Base-by-base conservation (phyloP, 2,888 invertebrate genomes). In the Leucophenga montana region DNA sequence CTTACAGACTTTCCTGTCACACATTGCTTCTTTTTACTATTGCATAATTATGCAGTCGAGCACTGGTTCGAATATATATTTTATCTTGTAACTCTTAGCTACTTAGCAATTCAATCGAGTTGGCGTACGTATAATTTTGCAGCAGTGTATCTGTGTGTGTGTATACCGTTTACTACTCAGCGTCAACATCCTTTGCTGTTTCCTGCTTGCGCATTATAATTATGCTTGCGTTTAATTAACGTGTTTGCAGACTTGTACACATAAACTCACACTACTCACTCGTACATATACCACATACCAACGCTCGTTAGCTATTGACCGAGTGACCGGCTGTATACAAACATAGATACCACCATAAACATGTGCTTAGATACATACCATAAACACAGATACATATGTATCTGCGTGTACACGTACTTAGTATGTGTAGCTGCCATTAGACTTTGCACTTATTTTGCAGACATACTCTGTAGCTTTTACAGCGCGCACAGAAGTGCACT, bases 161-260 rank as follows among this genome's bases (percentile, higher is more conserved):
- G 27, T 54, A 50, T 46, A 48, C 53, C 50, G 66, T 57, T 53
- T 57, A 61, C 57, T 66, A 66, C 50, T 48, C 33, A 6, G 4
- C 53, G 48, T 67, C 67, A 50, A 53, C 66, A 54, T 46, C 53
- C 66, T 67, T 61, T 59, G 16, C n/a, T 56, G 64, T 65, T 70
- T 75, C 77, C 73, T 74, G 75, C 56, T 53, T 73, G 74, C 75
- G 67, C 75, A 72, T 75, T 75, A 78, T 78, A 78, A 78, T 78
- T 78, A 78, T 78, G 75, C 79, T 71, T 73, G 77, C 75, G 79
- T 78, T 76, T 80, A 80, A 80, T 80, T 80, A 77, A 77, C 79
- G 75, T 80, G 75, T 76, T 80, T 74, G 73, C 73, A 75, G 74
- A 73, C 33, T 66, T 68, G 54, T 67, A 61, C 50, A 66, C 48